phyloP scores from a whole-genome alignment of 2,113 vertebrate genomes.

The Cepphus grylle region DNA sequence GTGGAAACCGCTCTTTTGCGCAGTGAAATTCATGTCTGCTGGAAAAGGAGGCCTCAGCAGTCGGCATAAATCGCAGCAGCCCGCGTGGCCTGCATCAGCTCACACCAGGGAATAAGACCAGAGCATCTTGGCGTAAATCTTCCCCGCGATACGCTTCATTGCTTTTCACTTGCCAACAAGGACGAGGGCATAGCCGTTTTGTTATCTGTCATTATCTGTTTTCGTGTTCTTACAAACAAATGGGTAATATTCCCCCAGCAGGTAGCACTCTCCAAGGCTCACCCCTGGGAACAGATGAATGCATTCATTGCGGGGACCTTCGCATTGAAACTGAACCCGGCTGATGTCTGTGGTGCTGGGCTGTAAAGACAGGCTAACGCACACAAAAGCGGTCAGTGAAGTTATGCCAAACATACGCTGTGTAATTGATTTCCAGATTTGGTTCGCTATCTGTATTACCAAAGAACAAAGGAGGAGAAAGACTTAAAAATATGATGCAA shows the following conservation, averaged over 20 bases:
- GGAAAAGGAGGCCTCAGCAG: conserved; percentile 7
- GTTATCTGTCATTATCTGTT: conserved; percentile 39
- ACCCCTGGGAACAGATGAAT: not conserved
- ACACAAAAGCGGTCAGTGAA: not conserved
- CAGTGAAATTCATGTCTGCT: not conserved
- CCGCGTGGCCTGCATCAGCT: rapidly evolving
- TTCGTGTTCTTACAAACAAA: conserved; percentile 40
- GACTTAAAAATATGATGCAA: conserved; percentile 33
- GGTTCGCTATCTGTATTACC: not conserved
- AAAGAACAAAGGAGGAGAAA: conserved; percentile 33
- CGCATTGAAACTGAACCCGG: not conserved
- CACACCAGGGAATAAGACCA: not conserved
- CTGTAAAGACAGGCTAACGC: not conserved
- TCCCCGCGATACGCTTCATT: not conserved
- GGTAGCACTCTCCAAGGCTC: not conserved
- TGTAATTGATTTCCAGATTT: not conserved
- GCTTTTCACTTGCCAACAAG: not conserved
- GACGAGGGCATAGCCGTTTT: not conserved
- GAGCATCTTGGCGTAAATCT: not conserved
- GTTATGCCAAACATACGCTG: not conserved
- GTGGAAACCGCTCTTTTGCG: not conserved
- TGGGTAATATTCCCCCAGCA: conserved; percentile 17
- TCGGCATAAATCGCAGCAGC: not conserved
- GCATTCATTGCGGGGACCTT: not conserved
- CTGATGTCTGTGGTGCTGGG: not conserved